These are phyloP conservation scores for Channa striata DNA, from an alignment of 2,797 vertebrate genomes.

Conservation along the genomic window DNA sequence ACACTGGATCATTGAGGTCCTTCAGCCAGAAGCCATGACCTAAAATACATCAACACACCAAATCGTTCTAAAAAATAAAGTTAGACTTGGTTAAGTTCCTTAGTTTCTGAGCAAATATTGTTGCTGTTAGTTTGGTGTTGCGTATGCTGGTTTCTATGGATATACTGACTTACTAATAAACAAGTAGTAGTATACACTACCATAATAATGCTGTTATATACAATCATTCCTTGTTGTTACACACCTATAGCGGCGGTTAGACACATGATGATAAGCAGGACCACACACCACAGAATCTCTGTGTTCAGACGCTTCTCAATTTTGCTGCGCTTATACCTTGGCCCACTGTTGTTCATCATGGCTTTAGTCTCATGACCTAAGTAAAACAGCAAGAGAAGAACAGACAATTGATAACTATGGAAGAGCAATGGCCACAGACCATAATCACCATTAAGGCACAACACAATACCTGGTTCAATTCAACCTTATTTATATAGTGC, in stretches of 20 bases:
- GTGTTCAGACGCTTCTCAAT: constrained; percentile 91
- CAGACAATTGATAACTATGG: too few relatives aligned
- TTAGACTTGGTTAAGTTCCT: too few relatives aligned
- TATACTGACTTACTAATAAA: not conserved
- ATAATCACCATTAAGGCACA: not conserved
- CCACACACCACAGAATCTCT: constrained; percentile 93
- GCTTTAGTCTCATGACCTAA: constrained; percentile 98
- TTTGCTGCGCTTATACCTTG: constrained; percentile 92
- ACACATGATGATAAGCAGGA: constrained; percentile 92
- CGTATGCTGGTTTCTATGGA: not conserved
- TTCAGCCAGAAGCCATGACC: constrained; percentile 93
- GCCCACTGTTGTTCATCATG: constrained; percentile 95
- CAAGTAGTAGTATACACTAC: not conserved
- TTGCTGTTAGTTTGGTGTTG: not conserved
- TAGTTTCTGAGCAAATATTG: not conserved
- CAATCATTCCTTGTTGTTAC: constrained; percentile 20
- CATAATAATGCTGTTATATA: not conserved
- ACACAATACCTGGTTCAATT: too few relatives aligned
- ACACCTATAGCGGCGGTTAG: constrained; percentile 89
- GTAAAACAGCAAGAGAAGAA: constrained; percentile 10
- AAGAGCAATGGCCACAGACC: not conserved
- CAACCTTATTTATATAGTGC: too few relatives aligned
- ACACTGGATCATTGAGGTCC: constrained; percentile 80
- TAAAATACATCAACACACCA: constrained; percentile 60
- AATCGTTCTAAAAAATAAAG: too few relatives aligned